Evolutionary conservation across 64 coral and sea anemone species (phyloP).

Genomic region (Montipora sp.): DNA sequence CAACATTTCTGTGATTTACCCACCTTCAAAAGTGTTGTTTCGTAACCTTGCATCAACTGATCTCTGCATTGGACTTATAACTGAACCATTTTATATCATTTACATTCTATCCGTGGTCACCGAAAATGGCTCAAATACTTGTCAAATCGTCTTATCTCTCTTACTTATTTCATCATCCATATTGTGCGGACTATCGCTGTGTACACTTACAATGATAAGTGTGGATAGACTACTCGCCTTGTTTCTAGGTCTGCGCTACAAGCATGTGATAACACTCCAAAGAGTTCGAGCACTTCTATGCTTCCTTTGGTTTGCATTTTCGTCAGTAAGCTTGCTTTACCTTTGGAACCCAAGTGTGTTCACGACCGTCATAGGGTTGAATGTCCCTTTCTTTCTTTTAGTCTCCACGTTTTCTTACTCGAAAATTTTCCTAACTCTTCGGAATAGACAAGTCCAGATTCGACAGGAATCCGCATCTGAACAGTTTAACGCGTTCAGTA

Average conservation of each 20-base stretch:
- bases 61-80: constrained; percentile 61
- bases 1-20: constrained; percentile 8
- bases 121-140: not conserved
- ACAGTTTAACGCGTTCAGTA: not conserved
- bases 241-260: constrained; percentile 4
- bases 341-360: constrained; percentile 5
- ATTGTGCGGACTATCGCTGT: constrained; percentile 1
- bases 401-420: not conserved
- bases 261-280: not conserved
- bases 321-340: not conserved
- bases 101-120: not conserved
- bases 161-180: not conserved
- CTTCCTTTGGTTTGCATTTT: not conserved
- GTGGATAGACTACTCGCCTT: constrained; percentile 32
- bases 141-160: not conserved
- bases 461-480: not conserved
- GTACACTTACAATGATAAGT: constrained; percentile 21
- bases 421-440: constrained; percentile 8
- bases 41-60: constrained; percentile 63
- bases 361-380: not conserved
- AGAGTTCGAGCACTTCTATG: not conserved
- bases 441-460: not conserved
- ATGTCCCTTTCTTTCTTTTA: not conserved
- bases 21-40: constrained; percentile 54
- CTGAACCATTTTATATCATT: constrained; percentile 41